Evolutionary conservation across 2,888 invertebrate genomes (phyloP), one percentile per base, ranked within the genome.

Genomic region (Cantharis rufa): DNA sequence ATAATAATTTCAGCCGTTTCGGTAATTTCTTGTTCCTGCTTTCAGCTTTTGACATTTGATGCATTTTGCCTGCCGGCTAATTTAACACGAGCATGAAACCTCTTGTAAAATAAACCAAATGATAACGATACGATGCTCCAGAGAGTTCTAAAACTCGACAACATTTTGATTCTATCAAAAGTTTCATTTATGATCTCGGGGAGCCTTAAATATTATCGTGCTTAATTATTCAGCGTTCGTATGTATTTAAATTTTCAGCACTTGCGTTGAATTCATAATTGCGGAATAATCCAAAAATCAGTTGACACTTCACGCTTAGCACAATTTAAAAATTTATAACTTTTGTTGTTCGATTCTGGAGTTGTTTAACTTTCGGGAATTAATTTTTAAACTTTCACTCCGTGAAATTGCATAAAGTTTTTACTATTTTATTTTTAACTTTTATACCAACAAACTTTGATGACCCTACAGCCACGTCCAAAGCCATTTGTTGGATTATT

Each of bases 41-140:
- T 68, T 73, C 69, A 73, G 69, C 69, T 73, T 73, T 73, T 69
- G 73, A 73, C 73, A 62, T 73, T 73, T 69, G 69, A 63, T 70
- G 74, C 74, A 71, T 71, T 75, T 68, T 71, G 75, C 66, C 75
- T 75, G 71, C 66, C 75, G 75, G 75, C 75, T 75, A 75, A 75
- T 75, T 75, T 75, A 75, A 75, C 75, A 75, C 66, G 75, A 75
- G 71, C 75, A 75, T 71, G 71, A 75, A 71, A 71, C 75, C 64
- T 70, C 64, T 68, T 75, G 68, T 75, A 75, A 75, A 75, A 70
- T 75, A 75, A 75, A 75, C 75, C 75, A 75, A 75, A 75, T 75
- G 75, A 75, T 75, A 75, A 75, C 75, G 75, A 75, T 70, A 75
- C 62, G 48, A 70, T 68, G 71, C 75, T 75, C 71, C 15, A 24